phyloP scores from a whole-genome alignment of 2,888 invertebrate species.

The Synergus itoensis region DNA sequence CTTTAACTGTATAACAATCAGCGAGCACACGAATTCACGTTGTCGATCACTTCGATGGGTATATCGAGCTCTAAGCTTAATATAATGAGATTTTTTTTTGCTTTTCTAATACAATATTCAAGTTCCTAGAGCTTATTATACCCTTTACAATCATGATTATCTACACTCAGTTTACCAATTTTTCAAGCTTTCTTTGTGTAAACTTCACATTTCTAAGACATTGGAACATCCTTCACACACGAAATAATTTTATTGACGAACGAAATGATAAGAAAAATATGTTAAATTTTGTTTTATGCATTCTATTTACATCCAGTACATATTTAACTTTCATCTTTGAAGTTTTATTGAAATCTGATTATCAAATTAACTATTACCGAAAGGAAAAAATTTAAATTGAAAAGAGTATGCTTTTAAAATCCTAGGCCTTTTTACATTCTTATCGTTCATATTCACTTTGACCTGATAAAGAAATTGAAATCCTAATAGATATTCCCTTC shows the following conservation, averaged over 20 bases:
- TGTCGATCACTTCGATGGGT: slow-evolving; percentile 32
- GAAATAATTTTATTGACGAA: not conserved
- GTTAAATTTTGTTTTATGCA: not conserved
- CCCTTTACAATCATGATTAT: not conserved
- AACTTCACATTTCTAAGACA: not conserved
- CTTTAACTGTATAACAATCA: slow-evolving; percentile 39
- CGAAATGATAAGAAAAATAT: not conserved
- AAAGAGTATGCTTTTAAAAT: too few relatives aligned
- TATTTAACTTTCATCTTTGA: not conserved
- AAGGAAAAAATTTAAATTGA: too few relatives aligned
- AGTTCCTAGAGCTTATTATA: not conserved
- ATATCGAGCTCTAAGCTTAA: slow-evolving; percentile 2
- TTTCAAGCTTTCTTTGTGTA: not conserved
- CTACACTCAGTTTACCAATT: not conserved
- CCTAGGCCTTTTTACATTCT: too few relatives aligned
- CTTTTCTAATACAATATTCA: not conserved
- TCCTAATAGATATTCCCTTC: too few relatives aligned
- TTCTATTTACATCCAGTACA: not conserved
- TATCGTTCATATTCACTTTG: too few relatives aligned
- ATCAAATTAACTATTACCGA: not conserved
- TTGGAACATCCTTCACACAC: not conserved
- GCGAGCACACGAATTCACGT: not conserved
- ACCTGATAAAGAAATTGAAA: too few relatives aligned
- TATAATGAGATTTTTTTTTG: not conserved
- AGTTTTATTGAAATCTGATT: not conserved